Evolutionary conservation across 2,888 invertebrate genomes (phyloP).

Genomic region (Operophtera brumata): DNA sequence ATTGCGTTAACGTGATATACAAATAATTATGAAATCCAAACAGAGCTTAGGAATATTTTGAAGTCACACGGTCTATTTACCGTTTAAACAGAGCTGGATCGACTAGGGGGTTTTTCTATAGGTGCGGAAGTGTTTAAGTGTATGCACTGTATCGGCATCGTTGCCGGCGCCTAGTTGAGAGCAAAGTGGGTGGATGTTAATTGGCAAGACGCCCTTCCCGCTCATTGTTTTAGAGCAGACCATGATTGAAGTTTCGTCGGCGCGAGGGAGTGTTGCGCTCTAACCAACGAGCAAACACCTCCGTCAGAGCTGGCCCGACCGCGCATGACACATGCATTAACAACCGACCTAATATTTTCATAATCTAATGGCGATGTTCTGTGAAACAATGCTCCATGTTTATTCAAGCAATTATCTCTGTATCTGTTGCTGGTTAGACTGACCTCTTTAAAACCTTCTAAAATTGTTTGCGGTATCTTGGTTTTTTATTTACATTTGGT

Average conservation of each 20-base stretch:
- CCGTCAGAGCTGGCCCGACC: constrained; percentile 58
- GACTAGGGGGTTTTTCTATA: constrained; percentile 38
- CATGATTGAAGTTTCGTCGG: constrained; percentile 78
- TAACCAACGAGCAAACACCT: constrained; percentile 73
- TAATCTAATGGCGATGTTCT: constrained; percentile 81
- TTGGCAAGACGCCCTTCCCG: constrained; percentile 75
- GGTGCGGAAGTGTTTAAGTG: constrained; percentile 54
- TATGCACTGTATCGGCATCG: constrained; percentile 48
- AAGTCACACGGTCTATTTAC: constrained; percentile 50
- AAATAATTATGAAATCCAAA: constrained; percentile 66
- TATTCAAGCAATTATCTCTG: constrained; percentile 73
- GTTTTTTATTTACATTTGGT: constrained; percentile 51
- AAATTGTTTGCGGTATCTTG: constrained; percentile 68
- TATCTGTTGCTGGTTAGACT: constrained; percentile 76
- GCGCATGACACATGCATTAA: constrained; percentile 80
- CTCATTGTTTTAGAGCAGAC: constrained; percentile 79
- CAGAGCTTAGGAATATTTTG: constrained; percentile 54
- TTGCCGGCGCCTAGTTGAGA: constrained; percentile 66
- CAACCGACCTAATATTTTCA: constrained; percentile 79
- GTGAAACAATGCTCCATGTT: constrained; percentile 77
- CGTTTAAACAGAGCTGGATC: constrained; percentile 40
- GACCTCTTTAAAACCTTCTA: constrained; percentile 77
- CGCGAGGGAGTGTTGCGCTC: constrained; percentile 64
- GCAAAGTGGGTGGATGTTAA: constrained; percentile 76
- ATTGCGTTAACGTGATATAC: constrained; percentile 53